Evolutionary conservation across 2,888 invertebrate genomes (phyloP).

Genomic region (Pelosia muscerda): DNA sequence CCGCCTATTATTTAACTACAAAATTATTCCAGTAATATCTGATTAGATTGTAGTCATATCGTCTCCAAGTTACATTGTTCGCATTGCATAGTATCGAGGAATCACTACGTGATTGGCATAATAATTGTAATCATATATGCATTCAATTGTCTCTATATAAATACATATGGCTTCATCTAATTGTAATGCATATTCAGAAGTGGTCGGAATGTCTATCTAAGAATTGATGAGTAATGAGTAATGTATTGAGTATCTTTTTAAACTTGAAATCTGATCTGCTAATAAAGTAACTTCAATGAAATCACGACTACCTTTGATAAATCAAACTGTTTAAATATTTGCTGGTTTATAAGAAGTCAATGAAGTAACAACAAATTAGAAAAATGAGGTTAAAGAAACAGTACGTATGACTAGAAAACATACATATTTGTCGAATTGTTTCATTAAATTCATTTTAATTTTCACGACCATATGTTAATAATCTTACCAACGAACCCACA

Average conservation of each 20-base stretch:
- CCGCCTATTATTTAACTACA: constrained; percentile 36
- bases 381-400: constrained; percentile 19
- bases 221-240: constrained; percentile 19
- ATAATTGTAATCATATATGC: constrained; percentile 62
- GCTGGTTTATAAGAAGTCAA: not conserved
- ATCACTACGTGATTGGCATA: constrained; percentile 69
- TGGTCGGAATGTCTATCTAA: constrained; percentile 10
- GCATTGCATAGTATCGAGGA: constrained; percentile 61
- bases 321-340: not conserved
- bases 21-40: constrained; percentile 47
- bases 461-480: constrained; percentile 38
- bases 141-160: constrained; percentile 65
- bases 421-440: not conserved
- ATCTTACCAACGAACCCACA: constrained; percentile 21
- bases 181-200: constrained; percentile 50
- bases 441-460: constrained; percentile 19
- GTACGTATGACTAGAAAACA: not conserved
- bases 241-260: not conserved
- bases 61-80: constrained; percentile 38
- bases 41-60: constrained; percentile 41
- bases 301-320: not conserved
- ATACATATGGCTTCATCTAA: constrained; percentile 61
- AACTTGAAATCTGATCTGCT: not conserved
- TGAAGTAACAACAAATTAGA: constrained; percentile 1
- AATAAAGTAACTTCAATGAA: not conserved